These are phyloP conservation scores for Hippolais icterina DNA, from an alignment of 2,113 vertebrate genomes.

Conservation along the genomic window DNA sequence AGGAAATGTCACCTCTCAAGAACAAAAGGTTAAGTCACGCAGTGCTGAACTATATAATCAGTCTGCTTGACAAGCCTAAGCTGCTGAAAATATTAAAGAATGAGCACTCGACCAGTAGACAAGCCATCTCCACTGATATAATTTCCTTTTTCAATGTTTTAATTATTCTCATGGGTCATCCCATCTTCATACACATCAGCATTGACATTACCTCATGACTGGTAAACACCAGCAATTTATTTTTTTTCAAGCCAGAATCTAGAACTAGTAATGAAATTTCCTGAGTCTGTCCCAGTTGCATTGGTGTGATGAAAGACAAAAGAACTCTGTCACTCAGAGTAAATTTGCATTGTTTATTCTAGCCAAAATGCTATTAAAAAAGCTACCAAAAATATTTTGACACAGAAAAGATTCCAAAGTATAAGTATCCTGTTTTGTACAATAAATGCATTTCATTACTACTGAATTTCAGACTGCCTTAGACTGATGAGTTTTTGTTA, in stretches of 20 bases:
- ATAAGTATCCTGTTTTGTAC: background rate
- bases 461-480: background rate
- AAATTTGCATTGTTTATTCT: background rate
- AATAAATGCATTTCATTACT: background rate
- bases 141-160: background rate
- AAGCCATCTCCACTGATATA: background rate
- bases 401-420: background rate
- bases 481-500: background rate
- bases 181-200: background rate
- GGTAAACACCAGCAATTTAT: background rate
- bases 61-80: background rate
- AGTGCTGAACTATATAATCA: background rate
- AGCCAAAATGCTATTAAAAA: background rate
- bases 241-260: background rate
- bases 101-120: background rate
- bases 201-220: background rate
- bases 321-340: background rate
- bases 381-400: background rate
- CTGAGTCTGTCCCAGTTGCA: background rate
- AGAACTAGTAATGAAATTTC: background rate
- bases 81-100: background rate
- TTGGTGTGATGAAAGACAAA: background rate
- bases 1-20: constrained; percentile 22
- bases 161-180: constrained; percentile 8
- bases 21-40: constrained; percentile 24